A percentile compares a stretch with the other conserved stretches of the same genome.
Conservation (phyloP, 2,113 vertebrate genomes). For the Asarcornis scutulata region DNA sequence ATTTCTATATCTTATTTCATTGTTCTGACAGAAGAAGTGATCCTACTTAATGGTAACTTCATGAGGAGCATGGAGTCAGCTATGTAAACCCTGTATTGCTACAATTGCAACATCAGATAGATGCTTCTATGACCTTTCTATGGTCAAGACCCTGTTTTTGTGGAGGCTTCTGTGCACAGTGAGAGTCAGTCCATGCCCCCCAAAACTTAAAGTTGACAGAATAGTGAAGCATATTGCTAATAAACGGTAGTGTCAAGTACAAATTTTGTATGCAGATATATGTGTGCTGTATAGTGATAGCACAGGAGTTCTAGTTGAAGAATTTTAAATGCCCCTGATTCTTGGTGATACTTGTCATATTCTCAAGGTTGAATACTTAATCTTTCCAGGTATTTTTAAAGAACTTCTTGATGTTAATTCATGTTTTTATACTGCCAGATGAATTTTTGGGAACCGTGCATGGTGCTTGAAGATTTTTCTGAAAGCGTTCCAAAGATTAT, state of each 20-base stretch:
- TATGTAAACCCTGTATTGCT: background rate
- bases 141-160: background rate
- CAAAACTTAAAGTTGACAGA: background rate
- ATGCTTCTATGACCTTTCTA: background rate
- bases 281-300: accelerated
- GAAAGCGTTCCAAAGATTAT: background rate
- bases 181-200: background rate
- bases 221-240: background rate
- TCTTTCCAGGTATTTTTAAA: background rate
- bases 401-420: background rate
- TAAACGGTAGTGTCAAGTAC: background rate
- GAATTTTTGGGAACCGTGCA: background rate
- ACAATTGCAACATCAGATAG: background rate
- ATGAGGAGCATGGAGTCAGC: background rate
- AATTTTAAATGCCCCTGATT: background rate
- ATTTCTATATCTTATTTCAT: background rate
- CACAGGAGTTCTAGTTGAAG: background rate
- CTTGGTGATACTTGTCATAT: background rate
- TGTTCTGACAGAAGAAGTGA: background rate
- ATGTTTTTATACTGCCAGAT: background rate
- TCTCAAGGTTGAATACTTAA: background rate
- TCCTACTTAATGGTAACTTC: background rate
- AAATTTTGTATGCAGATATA: background rate
- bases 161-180: background rate
- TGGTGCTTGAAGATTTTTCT: background rate